Conservation (phyloP, 2,888 invertebrate species). For the Corythucha ciliata region DNA sequence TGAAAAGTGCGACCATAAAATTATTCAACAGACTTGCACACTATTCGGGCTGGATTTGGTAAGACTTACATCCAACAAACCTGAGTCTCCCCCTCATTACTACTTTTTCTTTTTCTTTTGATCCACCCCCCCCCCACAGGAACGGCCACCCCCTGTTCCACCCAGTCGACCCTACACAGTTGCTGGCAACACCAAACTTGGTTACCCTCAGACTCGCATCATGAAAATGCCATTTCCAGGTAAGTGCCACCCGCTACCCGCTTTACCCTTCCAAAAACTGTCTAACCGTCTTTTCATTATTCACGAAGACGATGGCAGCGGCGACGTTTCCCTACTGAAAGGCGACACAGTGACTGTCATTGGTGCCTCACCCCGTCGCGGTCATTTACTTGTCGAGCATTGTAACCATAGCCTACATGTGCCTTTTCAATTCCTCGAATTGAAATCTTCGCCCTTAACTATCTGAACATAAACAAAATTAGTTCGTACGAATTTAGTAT, state of each 20-base stretch:
- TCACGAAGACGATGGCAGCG: conserved; percentile 43
- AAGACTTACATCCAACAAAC: conserved; percentile 37
- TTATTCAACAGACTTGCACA: conserved; percentile 82
- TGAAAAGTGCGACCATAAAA: conserved; percentile 79
- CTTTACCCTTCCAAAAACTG: too few species aligned
- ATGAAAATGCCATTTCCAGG: conserved; percentile 84
- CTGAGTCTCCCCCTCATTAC: not conserved
- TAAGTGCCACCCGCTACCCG: conserved; percentile 35
- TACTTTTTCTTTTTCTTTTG: conserved; percentile 1
- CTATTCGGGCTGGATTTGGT: conserved; percentile 82
- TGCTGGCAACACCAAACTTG: conserved; percentile 77
- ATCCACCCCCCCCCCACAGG: conserved; percentile 45
- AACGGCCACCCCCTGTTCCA: conserved; percentile 85
- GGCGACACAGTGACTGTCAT: conserved; percentile 82
- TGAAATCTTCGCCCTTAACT: conserved; percentile 45
- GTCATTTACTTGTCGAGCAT: conserved; percentile 79
- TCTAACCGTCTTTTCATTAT: conserved; percentile 12
- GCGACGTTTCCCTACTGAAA: conserved; percentile 58
- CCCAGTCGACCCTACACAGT: conserved; percentile 85
- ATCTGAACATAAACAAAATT: conserved; percentile 22
- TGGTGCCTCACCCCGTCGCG: conserved; percentile 75
- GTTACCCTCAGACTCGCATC: conserved; percentile 83
- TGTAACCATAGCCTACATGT: conserved; percentile 64
- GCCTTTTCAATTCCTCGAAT: conserved; percentile 73
- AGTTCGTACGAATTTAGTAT: not conserved